A percentile compares a stretch with the other conserved stretches of the same genome.
Conservation (phyloP, 35 echinoderm and acorn worm species). For the Chiridota heheva region DNA sequence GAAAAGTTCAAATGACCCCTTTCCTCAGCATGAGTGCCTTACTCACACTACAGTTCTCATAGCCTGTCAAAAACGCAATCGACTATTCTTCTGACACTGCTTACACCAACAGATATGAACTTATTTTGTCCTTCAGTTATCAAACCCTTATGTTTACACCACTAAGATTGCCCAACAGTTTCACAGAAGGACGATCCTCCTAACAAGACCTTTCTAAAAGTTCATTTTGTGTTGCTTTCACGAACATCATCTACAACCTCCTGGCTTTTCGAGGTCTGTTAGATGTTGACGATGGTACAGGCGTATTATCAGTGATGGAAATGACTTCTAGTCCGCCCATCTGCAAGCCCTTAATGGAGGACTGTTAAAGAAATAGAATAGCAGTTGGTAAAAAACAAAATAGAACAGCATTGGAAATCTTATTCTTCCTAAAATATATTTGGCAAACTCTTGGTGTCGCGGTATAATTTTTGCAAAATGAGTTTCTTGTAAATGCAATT, state of each 20-base stretch:
- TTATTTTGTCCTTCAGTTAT: too few relatives aligned
- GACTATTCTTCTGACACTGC: too few relatives aligned
- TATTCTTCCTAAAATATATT: too few relatives aligned
- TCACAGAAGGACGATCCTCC: not conserved
- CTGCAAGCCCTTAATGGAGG: conserved; percentile 95
- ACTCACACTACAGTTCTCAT: too few relatives aligned
- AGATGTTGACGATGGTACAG: conserved; percentile 73
- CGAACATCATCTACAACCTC: conserved; percentile 55
- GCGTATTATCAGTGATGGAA: conserved; percentile 92
- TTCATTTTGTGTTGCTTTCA: not conserved
- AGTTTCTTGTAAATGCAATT: too few relatives aligned
- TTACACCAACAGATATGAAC: too few relatives aligned
- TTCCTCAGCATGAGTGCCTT: too few relatives aligned
- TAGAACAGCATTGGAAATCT: not conserved
- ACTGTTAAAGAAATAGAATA: conserved; percentile 32
- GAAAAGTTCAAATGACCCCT: too few relatives aligned
- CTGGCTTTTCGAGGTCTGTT: conserved; percentile 80
- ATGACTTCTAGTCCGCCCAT: conserved; percentile 92
- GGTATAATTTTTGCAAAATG: too few relatives aligned
- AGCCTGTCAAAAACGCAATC: too few relatives aligned
- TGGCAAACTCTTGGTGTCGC: too few relatives aligned
- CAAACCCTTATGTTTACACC: not conserved
- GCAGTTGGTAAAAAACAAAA: not conserved
- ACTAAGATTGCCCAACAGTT: not conserved
- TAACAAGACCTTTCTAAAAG: not conserved